Evolutionary conservation across 2,888 invertebrate genomes (phyloP).

Genomic region (Seira musarum): DNA sequence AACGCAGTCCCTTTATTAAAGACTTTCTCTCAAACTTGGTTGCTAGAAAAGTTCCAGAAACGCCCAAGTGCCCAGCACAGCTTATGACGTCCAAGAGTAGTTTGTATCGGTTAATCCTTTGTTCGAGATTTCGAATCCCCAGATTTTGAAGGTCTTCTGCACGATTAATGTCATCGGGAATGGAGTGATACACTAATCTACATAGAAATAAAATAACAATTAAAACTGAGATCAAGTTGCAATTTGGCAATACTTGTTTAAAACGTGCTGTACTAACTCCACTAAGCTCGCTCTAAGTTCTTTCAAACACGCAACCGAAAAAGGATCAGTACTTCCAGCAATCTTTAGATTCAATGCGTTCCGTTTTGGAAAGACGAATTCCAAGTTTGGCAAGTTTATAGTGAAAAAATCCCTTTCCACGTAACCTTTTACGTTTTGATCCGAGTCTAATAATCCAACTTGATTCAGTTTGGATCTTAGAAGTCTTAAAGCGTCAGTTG

Average conservation of each 20-base stretch:
- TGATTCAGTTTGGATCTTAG: constrained; percentile 41
- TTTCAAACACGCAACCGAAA: constrained; percentile 18
- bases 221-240: neutral
- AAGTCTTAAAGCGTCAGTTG: constrained; percentile 42
- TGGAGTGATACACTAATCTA: constrained; percentile 42
- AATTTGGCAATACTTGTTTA: neutral
- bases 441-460: constrained; percentile 21
- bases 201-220: constrained; percentile 19
- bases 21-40: constrained; percentile 33
- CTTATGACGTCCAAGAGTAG: constrained; percentile 41
- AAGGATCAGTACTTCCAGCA: constrained; percentile 33
- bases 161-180: neutral
- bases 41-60: constrained; percentile 50
- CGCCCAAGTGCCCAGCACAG: constrained; percentile 39
- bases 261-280: constrained; percentile 18
- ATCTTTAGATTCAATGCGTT: constrained; percentile 25
- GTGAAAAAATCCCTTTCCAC: constrained; percentile 57
- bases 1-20: constrained; percentile 39
- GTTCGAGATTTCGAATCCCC: neutral
- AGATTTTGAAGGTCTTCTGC: neutral
- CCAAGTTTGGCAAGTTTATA: constrained; percentile 43
- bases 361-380: constrained; percentile 15
- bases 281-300: constrained; percentile 11
- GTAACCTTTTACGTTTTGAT: constrained; percentile 16
- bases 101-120: neutral